Evolutionary conservation across 2,888 invertebrate genomes (phyloP), one percentile per base, ranked within the genome.

Genomic region (Drosophila peninsularis): DNA sequence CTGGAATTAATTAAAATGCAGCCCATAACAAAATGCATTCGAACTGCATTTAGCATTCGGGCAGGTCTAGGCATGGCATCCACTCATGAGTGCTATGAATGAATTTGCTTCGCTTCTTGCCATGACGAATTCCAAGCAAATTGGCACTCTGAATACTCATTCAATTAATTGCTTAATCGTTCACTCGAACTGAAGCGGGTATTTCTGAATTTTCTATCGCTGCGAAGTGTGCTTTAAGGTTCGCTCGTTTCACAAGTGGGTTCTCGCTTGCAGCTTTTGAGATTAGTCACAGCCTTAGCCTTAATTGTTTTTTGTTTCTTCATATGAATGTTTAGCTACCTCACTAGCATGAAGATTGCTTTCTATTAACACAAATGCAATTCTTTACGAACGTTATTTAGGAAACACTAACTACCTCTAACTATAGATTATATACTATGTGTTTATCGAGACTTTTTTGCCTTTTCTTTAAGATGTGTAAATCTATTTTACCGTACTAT

Each of bases 1-100:
- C 52, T 56, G 37, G 57, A 41, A 63, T 49, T 63, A 79, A 82
- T 85, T 64, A 42, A 67, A 71, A 63, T 78, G 81, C 81, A 63
- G 32, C 32, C 53, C 55, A n/a, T n/a, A 62, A 67, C 50, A 61
- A 60, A 64, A 70, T 66, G 50, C 58, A 66, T n/a, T 71, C 45
- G n/a, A 14, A 55, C 4, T 57, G 27, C 27, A 24, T 19, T 34
- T 39, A 41, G 10, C 19, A 30, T 19, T 54, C 27, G 45, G 27
- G 27, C n/a, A 17, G 45, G 17, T 17, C 45, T 19, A 14, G 17
- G 6, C 13, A 13, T 5, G 10, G 14, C 14, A 34, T 21, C 7
- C 36, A 42, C 17, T 41, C 45, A 24, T 67, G 36, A 66, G 56
- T 62, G 77, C 57, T 66, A 47, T 73, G 74, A 77, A 75, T 75